These are phyloP conservation scores for Seira sanloemensis DNA, from an alignment of 2,888 invertebrate species.

Conservation along the genomic window DNA sequence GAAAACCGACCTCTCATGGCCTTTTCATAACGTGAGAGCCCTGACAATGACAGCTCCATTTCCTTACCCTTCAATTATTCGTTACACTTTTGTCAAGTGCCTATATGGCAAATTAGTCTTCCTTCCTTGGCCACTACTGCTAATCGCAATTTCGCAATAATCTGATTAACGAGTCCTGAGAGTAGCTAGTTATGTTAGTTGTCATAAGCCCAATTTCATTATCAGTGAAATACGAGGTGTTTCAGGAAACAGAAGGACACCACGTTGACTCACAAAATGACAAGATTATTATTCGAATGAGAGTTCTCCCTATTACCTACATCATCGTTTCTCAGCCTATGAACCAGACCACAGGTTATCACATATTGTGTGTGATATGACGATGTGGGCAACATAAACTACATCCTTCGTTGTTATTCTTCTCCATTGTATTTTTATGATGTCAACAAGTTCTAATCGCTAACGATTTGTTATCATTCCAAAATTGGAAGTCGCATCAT, in stretches of 20 bases:
- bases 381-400: no score
- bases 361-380: no score
- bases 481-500: conserved; percentile 44
- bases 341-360: not conserved
- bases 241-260: not conserved
- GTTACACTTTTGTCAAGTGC: conserved; percentile 45
- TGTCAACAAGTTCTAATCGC: conserved; percentile 47
- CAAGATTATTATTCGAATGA: no score
- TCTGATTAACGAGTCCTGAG: not conserved
- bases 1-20: conserved; percentile 50
- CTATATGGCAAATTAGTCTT: conserved; percentile 47
- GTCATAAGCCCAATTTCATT: not conserved
- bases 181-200: not conserved
- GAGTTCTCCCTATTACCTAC: no score
- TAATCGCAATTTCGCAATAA: conserved; percentile 18
- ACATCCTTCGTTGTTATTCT: not conserved
- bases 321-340: not conserved
- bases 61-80: conserved; percentile 52
- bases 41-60: conserved; percentile 65
- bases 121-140: conserved; percentile 39
- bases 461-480: conserved; percentile 57
- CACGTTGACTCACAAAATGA: no score
- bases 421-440: conserved; percentile 19
- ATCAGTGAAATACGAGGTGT: not conserved
- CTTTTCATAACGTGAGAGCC: conserved; percentile 39